Evolutionary conservation across 2,797 vertebrate species (phyloP).

Genomic region (Zonotrichia albicollis): DNA sequence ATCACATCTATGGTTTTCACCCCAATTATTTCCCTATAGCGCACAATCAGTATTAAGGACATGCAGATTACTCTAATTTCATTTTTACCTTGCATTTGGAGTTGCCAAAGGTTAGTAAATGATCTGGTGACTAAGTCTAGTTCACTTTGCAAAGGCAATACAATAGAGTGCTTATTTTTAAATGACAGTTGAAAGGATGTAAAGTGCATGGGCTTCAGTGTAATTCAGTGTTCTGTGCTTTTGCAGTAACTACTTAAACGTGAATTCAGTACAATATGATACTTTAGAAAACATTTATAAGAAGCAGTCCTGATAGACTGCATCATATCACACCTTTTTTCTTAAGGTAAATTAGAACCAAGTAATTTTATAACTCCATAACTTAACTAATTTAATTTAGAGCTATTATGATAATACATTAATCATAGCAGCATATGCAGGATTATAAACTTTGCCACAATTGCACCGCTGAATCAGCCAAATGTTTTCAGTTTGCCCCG

Average conservation of each 20-base stretch:
- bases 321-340: not conserved
- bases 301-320: not conserved
- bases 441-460: not conserved
- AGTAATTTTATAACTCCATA: not conserved
- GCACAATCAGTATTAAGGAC: not conserved
- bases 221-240: not conserved
- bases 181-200: not conserved
- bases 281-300: not conserved
- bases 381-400: not conserved
- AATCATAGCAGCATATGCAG: not conserved
- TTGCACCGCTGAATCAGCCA: not conserved
- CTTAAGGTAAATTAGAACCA: not conserved
- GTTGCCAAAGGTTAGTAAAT: not conserved
- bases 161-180: constrained; percentile 40
- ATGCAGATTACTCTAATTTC: not conserved
- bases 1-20: not conserved
- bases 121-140: constrained; percentile 24
- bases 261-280: not conserved
- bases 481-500: not conserved
- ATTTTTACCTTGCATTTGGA: not conserved
- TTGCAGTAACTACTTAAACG: not conserved
- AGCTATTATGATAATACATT: not conserved
- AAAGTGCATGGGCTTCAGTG: not conserved
- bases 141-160: constrained; percentile 25
- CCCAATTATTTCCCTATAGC: not conserved